Percentiles rank a stretch among this genome's conserved stretches.
phyloP scores from a whole-genome alignment of 2,888 invertebrate genomes.

The Arge pagana region DNA sequence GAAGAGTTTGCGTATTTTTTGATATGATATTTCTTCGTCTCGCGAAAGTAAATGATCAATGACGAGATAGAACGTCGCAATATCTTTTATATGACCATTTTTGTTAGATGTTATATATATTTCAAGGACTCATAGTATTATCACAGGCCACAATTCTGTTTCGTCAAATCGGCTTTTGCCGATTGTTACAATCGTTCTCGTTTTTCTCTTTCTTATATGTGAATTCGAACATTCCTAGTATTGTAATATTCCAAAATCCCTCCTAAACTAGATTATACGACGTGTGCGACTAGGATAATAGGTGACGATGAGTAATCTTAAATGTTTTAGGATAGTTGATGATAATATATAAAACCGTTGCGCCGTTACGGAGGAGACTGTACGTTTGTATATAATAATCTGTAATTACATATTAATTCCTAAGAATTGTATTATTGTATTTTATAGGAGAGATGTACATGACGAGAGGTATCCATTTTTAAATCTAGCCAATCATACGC shows the following conservation, averaged over 20 bases:
- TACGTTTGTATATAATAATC: constrained; percentile 48
- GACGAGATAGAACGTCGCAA: neutral
- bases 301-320: constrained; percentile 5
- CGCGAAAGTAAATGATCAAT: neutral
- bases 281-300: neutral
- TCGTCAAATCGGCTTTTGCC: neutral
- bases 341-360: constrained; percentile 32
- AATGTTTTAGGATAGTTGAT: constrained; percentile 11
- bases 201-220: constrained; percentile 18
- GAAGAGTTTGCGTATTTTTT: too few species aligned
- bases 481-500: too few species aligned
- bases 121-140: neutral
- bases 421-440: constrained; percentile 31
- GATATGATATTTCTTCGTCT: neutral
- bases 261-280: neutral
- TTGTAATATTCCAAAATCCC: constrained; percentile 23
- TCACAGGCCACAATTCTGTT: neutral
- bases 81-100: neutral
- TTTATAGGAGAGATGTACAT: constrained; percentile 41
- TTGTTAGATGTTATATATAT: too few species aligned
- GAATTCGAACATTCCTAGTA: constrained; percentile 28
- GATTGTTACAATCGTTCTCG: constrained; percentile 5
- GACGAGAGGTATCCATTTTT: constrained; percentile 32
- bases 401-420: constrained; percentile 40
- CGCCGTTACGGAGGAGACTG: constrained; percentile 53